Conservation (phyloP, 2,113 vertebrate genomes). For the Oncorhynchus tshawytscha region DNA sequence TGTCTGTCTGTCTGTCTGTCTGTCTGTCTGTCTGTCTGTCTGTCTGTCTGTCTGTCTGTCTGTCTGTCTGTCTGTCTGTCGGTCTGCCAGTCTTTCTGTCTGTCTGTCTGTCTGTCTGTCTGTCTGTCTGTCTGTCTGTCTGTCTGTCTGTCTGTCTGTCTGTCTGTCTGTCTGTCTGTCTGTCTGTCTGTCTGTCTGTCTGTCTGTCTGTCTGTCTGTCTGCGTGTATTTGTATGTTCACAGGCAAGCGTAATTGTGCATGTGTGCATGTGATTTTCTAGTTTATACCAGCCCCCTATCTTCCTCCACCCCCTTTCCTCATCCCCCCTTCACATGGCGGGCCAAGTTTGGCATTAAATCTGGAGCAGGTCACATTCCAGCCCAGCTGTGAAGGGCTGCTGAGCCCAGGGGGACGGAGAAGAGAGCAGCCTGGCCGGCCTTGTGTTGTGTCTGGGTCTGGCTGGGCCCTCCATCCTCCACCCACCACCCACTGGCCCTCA, state of each 20-base stretch:
- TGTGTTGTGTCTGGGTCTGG: constrained; percentile 76
- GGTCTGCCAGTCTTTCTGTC: fast-evolving
- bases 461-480: constrained; percentile 68
- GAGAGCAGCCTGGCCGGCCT: constrained; percentile 22
- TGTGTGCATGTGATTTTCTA: constrained; percentile 21
- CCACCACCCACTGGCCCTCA: constrained; percentile 49
- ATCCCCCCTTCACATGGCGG: constrained; percentile 18
- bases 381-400: constrained; percentile 73
- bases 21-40: background rate
- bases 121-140: background rate
- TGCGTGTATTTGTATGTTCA: no score
- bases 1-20: background rate
- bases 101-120: no score
- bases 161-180: no score
- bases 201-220: no score
- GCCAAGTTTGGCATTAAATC: constrained; percentile 60
- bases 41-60: background rate
- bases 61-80: no score
- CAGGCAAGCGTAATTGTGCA: background rate
- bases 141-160: background rate
- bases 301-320: constrained; percentile 11
- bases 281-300: constrained; percentile 29
- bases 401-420: constrained; percentile 33
- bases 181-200: no score
- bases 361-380: constrained; percentile 79